phyloP scores from a whole-genome alignment of 2,113 vertebrate species.

The Salvelinus fontinalis region DNA sequence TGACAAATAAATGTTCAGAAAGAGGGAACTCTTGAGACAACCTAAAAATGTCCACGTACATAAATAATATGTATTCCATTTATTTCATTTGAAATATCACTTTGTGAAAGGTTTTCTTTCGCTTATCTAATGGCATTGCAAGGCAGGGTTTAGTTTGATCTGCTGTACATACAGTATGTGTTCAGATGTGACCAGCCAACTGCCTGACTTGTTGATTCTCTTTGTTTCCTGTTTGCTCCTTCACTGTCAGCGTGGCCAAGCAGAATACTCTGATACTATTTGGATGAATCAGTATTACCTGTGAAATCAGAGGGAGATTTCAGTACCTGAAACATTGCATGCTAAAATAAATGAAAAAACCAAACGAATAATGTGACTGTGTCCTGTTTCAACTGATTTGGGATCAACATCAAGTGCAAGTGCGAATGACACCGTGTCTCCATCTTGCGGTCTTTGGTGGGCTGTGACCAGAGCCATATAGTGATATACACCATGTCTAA shows the following conservation, averaged over 20 bases:
- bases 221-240: conserved; percentile 69
- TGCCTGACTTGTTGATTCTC: conserved; percentile 48
- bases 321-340: conserved; percentile 91
- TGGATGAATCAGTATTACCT: conserved; percentile 75
- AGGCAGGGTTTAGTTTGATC: conserved; percentile 69
- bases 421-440: too few relatives aligned
- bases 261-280: conserved; percentile 74
- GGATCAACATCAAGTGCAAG: too few relatives aligned
- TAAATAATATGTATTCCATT: conserved; percentile 92
- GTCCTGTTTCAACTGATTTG: conserved; percentile 3
- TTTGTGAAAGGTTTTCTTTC: conserved; percentile 81
- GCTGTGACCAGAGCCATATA: too few relatives aligned
- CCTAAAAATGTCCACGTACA: conserved; percentile 80
- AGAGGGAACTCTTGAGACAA: conserved; percentile 80
- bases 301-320: conserved; percentile 70
- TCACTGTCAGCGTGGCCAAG: conserved; percentile 81
- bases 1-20: conserved; percentile 89
- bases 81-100: conserved; percentile 88
- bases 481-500: too few relatives aligned
- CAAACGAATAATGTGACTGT: conserved; percentile 29
- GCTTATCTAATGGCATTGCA: conserved; percentile 57
- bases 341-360: conserved; percentile 86
- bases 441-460: too few relatives aligned
- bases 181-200: too few relatives aligned
- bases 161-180: conserved; percentile 55